Percentiles rank a stretch among this genome's conserved stretches.
phyloP scores from a whole-genome alignment of 2,888 invertebrate species.

The Tipula vernalis region DNA sequence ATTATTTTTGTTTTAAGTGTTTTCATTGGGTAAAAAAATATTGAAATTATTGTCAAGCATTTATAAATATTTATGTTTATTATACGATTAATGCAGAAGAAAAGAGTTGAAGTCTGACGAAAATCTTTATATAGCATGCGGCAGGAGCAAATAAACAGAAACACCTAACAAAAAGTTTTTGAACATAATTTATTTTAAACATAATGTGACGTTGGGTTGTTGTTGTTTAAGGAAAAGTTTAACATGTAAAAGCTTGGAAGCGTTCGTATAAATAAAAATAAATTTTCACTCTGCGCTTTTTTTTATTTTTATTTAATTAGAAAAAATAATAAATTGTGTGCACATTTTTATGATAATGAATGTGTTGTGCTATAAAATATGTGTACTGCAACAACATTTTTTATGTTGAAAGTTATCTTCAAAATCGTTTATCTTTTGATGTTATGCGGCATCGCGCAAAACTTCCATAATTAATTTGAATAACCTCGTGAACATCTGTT shows the following conservation, averaged over 20 bases:
- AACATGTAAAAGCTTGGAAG: background rate
- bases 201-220: background rate
- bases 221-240: background rate
- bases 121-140: background rate
- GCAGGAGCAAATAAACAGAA: background rate
- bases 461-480: no score
- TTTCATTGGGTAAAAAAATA: background rate
- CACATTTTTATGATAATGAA: background rate
- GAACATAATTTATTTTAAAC: background rate
- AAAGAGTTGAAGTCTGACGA: no score
- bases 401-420: background rate
- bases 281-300: background rate
- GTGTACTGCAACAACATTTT: background rate
- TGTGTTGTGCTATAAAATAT: background rate
- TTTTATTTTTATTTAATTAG: background rate
- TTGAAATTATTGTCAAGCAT: background rate
- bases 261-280: background rate
- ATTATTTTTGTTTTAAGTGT: background rate
- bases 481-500: no score
- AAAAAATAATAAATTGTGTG: background rate
- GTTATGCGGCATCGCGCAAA: no score
- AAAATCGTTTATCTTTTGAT: no score
- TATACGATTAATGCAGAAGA: background rate
- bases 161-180: background rate
- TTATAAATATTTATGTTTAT: background rate